Conservation (phyloP, 2,113 vertebrate genomes). For the Urocolius indicus region DNA sequence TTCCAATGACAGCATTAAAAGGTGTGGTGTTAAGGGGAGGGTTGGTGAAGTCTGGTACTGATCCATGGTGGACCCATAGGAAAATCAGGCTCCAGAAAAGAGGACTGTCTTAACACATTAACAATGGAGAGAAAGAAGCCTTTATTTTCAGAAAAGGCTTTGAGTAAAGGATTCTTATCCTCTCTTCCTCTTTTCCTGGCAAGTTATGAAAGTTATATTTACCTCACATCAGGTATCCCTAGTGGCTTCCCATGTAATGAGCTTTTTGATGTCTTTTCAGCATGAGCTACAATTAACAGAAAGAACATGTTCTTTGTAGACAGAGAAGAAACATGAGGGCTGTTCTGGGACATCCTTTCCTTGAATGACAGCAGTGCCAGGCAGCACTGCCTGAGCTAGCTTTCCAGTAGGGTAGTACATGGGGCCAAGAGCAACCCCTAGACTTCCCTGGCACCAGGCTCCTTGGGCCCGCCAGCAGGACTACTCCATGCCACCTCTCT, state of each 20-base stretch:
- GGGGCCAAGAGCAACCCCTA: background rate
- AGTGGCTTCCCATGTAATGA: background rate
- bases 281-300: background rate
- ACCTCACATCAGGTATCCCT: background rate
- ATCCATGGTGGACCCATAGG: rapidly evolving
- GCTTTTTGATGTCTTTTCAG: background rate
- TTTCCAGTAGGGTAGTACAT: rapidly evolving
- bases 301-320: background rate
- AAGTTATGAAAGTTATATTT: background rate
- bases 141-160: background rate
- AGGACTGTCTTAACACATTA: background rate
- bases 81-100: background rate
- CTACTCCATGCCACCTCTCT: background rate
- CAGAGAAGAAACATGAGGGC: background rate
- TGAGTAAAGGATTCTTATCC: background rate
- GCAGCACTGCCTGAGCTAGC: background rate
- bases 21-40: background rate
- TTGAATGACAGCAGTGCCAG: background rate
- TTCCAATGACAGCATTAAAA: conserved; percentile 3
- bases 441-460: background rate
- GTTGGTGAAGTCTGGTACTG: background rate
- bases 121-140: background rate
- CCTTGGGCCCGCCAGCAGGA: background rate
- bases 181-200: background rate
- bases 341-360: background rate